These are phyloP conservation scores for Eristalis pertinax DNA, from an alignment of 2,888 invertebrate species.

Conservation along the genomic window DNA sequence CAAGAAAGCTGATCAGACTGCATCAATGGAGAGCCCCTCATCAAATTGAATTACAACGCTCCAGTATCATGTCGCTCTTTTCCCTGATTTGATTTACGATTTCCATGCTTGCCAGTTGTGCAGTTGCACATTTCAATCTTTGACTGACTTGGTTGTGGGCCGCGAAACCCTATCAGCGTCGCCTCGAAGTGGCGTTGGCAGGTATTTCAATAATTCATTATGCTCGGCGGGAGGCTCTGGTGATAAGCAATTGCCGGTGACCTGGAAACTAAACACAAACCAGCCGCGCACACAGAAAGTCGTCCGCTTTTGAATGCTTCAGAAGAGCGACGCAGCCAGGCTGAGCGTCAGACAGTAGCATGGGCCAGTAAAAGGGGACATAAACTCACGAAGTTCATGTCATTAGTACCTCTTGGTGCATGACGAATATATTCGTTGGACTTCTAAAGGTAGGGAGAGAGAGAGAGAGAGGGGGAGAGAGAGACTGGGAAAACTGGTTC, in stretches of 20 bases:
- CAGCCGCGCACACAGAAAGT: background rate
- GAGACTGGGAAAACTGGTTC: background rate
- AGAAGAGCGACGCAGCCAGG: background rate
- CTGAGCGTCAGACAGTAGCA: background rate
- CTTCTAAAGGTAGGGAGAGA: background rate
- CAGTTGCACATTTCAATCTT: background rate
- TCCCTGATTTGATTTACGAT: slow-evolving; percentile 37
- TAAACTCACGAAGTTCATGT: background rate
- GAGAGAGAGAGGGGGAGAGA: too few relatives aligned
- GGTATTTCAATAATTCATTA: background rate
- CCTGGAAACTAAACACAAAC: background rate
- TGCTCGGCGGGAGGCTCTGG: background rate
- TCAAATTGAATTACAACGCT: slow-evolving; percentile 33
- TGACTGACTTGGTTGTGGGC: too few relatives aligned
- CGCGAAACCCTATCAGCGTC: background rate
- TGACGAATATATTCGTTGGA: background rate
- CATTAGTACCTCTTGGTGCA: background rate
- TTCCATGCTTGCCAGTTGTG: slow-evolving; percentile 27
- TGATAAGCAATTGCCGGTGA: background rate
- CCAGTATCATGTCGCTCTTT: slow-evolving; percentile 25
- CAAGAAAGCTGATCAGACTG: background rate
- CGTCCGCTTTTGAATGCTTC: background rate
- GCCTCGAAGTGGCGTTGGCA: background rate
- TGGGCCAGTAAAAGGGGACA: background rate
- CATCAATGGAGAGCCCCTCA: background rate